Evolutionary conservation across 2,888 invertebrate species (phyloP).

Genomic region (Oxyteleia sp.): DNA sequence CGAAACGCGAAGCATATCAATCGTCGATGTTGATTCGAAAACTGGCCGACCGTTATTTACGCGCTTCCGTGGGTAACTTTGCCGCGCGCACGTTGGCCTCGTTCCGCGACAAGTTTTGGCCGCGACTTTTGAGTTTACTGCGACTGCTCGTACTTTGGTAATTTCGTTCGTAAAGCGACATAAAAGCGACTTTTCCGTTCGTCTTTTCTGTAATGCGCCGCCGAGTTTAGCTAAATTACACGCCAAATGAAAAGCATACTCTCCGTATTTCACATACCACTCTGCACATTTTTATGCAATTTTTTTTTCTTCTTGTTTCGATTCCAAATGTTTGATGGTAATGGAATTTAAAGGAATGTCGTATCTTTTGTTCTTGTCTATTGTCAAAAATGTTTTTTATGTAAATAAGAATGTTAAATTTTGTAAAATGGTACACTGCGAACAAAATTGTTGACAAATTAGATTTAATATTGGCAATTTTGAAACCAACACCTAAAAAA

Average conservation of each 20-base stretch:
- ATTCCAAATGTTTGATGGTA: too few relatives aligned
- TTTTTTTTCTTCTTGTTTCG: neutral
- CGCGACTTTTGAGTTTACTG: conserved; percentile 51
- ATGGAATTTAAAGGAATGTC: too few relatives aligned
- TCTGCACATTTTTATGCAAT: conserved; percentile 3
- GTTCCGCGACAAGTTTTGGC: conserved; percentile 52
- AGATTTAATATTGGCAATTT: too few relatives aligned
- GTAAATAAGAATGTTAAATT: too few relatives aligned
- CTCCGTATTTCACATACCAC: conserved; percentile 13
- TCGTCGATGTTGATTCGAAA: conserved; percentile 62
- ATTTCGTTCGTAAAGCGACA: conserved; percentile 51
- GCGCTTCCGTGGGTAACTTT: conserved; percentile 43
- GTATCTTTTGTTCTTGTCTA: too few relatives aligned
- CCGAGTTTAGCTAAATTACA: conserved; percentile 55
- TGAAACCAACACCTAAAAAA: too few relatives aligned
- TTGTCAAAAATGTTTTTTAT: too few relatives aligned
- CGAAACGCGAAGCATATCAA: conserved; percentile 44
- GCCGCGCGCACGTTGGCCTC: conserved; percentile 20
- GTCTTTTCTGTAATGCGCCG: conserved; percentile 41
- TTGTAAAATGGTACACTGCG: too few relatives aligned
- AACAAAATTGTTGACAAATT: too few relatives aligned
- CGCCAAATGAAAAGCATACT: conserved; percentile 55
- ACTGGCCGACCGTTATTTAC: conserved; percentile 52
- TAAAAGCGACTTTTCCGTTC: conserved; percentile 48
- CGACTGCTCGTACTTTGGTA: conserved; percentile 41